These are phyloP conservation scores for Megathymus violae DNA, from an alignment of 1,140 invertebrate genomes.

Conservation along the genomic window DNA sequence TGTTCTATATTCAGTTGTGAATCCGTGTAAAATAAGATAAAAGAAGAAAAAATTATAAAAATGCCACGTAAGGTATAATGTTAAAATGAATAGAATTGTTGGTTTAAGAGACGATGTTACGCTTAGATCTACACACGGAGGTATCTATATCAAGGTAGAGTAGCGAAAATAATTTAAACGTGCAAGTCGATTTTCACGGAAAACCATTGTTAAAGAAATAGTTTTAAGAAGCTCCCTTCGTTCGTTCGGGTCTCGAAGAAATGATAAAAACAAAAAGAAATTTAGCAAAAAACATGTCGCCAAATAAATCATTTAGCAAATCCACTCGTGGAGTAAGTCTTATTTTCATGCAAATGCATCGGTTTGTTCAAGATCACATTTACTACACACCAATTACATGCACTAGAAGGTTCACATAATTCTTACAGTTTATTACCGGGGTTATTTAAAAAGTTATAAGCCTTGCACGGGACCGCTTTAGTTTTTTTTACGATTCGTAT, in stretches of 20 bases:
- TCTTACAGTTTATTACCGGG: not conserved
- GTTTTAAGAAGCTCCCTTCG: conserved; percentile 10
- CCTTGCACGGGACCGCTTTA: not conserved
- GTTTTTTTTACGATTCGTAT: not conserved
- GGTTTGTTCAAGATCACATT: conserved; percentile 14
- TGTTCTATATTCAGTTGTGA: no score
- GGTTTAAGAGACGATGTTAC: not conserved
- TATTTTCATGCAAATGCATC: conserved; percentile 16
- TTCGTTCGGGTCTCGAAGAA: not conserved
- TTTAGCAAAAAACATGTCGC: conserved; percentile 21
- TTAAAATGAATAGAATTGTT: not conserved
- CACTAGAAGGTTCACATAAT: conserved; percentile 20
- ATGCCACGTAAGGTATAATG: not conserved
- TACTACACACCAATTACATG: conserved; percentile 33
- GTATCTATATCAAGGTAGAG: conserved; percentile 19
- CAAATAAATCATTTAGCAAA: conserved; percentile 22
- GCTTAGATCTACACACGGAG: conserved; percentile 20
- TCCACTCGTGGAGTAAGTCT: conserved; percentile 14
- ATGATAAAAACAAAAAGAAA: not conserved
- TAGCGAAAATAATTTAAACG: conserved; percentile 25
- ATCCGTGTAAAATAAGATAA: not conserved
- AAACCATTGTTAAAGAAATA: conserved; percentile 3
- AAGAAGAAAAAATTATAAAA: not conserved
- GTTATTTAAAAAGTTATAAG: conserved; percentile 13
- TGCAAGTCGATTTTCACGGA: conserved; percentile 7